Conservation (phyloP, 2,797 vertebrate species). For the Chaunax sp. region DNA sequence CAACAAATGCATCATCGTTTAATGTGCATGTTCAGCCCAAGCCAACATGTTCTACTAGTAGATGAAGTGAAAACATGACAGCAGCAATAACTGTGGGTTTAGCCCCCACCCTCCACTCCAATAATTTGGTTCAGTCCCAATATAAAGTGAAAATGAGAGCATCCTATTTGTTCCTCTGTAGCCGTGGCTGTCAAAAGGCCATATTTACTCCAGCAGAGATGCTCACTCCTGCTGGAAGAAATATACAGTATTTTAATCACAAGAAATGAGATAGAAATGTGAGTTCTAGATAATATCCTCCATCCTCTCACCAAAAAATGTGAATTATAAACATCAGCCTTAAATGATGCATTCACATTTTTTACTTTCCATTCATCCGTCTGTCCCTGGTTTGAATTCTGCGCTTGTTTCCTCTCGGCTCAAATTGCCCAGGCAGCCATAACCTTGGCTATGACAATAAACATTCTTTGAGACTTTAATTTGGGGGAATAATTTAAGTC, state of each 20-base stretch:
- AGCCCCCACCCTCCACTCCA: neutral
- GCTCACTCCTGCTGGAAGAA: too few species aligned
- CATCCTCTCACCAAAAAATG: neutral
- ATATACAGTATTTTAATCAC: neutral
- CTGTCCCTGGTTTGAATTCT: constrained; percentile 21
- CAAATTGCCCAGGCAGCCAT: constrained; percentile 36
- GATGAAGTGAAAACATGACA: too few species aligned
- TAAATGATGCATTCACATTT: constrained; percentile 34
- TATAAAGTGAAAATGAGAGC: constrained; percentile 21
- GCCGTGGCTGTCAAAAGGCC: constrained; percentile 56
- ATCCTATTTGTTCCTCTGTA: constrained; percentile 50
- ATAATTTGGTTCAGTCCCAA: too few species aligned
- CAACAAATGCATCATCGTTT: too few species aligned
- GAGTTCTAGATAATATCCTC: neutral
- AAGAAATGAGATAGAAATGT: neutral
- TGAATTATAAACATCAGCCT: constrained; percentile 2
- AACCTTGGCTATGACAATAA: constrained; percentile 71
- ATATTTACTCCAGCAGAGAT: too few species aligned
- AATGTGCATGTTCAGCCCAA: neutral
- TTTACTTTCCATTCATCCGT: constrained; percentile 16
- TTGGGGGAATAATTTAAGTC: constrained; percentile 57
- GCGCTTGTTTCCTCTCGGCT: neutral
- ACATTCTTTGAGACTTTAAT: constrained; percentile 69
- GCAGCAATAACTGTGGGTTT: neutral
- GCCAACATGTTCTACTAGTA: too few species aligned